A percentile compares a stretch with the other conserved stretches of the same genome.
phyloP scores from a whole-genome alignment of 1,140 invertebrate species.

The Caenorhabditis elegans region WBcel235 BX284602.5:13369501-13370000 shows the following conservation, averaged over 20 bases:
- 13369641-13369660: slow-evolving; percentile 31
- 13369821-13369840: slow-evolving; percentile 48
- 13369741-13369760: slow-evolving; percentile 39
- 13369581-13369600: neutral
- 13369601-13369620: neutral
- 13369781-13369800: no score
- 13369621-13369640: neutral
- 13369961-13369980: slow-evolving; percentile 18
- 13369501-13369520: no score
- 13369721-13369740: slow-evolving; percentile 48
- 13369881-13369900: slow-evolving; percentile 45
- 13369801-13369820: slow-evolving; percentile 29
- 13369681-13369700: neutral
- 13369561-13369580: neutral
- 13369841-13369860: slow-evolving; percentile 57
- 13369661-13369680: slow-evolving; percentile 28
- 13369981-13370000: slow-evolving; percentile 48
- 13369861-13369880: slow-evolving; percentile 60
- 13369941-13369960: slow-evolving; percentile 47
- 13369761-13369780: no score
- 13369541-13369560: no score
- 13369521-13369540: no score
- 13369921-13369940: no score
- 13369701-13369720: slow-evolving; percentile 49
- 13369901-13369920: slow-evolving; percentile 4